Evolutionary conservation across 2,888 invertebrate species (phyloP), one percentile per base, ranked within the genome.

Genomic region (Campoletis raptor): DNA sequence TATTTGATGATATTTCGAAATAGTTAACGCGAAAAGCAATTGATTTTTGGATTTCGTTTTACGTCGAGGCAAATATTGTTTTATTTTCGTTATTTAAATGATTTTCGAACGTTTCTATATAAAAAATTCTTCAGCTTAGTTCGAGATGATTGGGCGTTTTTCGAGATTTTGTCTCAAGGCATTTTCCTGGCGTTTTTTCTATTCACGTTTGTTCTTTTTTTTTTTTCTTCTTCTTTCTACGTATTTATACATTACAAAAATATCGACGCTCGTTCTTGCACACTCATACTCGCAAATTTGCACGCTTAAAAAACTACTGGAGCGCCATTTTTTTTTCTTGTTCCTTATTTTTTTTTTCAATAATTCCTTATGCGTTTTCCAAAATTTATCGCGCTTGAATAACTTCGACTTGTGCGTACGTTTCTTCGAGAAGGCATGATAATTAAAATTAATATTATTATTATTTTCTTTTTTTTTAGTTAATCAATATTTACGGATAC

Each of bases 241-340:
- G 21, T 66, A 83, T 87, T 69, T 83, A 89, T 89, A 80, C 89
- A 86, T 90, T 91, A 90, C 87, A 91, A 91, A 91, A 91, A 91
- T 91, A 91, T 87, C 88, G 90, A 86, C 77, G 84, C 82, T 87
- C 86, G 40, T 76, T 76, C 79, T 78, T 66, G n/a, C 72, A 45
- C 78, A 82, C 48, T 48, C 72, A 52, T 24, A 24, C 80, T 21
- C 42, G n/a, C 48, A 48, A 30, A 48, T 48, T 30, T 9, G 30
- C 18, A 48, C 21, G 37, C 42, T 48, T n/a, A 24, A 57, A 73
- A 67, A 73, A 54, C 52, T 54, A 78, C 18, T 24, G 40, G 66
- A 37, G 12, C 42, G 61, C 42, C 24, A 30, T 57, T 70, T 30
- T 24, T 73, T 61, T 72, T n/a, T 64, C 37, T 18, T 24, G n/a